phyloP scores from a whole-genome alignment of 2,797 vertebrate species.

The Acrocephalus scirpaceus region DNA sequence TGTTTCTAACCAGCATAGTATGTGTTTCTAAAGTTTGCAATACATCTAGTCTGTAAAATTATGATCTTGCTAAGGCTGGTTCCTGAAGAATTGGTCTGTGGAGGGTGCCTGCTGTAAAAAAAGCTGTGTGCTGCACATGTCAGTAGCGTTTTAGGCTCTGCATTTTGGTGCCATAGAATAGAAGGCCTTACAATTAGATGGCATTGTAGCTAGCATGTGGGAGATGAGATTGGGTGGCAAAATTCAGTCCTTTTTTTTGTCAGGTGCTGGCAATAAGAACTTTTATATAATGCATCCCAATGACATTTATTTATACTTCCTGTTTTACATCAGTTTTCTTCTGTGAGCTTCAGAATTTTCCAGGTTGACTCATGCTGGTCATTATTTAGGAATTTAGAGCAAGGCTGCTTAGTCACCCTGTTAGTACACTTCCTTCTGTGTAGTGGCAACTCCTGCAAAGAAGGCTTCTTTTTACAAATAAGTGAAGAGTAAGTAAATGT shows the following conservation, averaged over 20 bases:
- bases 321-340: not conserved
- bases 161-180: not conserved
- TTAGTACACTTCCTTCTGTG: not conserved
- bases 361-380: constrained; percentile 1
- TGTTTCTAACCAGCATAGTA: not conserved
- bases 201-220: not conserved
- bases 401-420: constrained; percentile 9
- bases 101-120: not conserved
- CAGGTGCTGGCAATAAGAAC: not conserved
- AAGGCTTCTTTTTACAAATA: not conserved
- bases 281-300: not conserved
- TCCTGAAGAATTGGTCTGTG: not conserved
- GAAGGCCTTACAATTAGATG: not conserved
- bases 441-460: not conserved
- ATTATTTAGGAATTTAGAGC: constrained; percentile 15
- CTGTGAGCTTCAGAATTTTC: not conserved
- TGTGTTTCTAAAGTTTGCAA: not conserved
- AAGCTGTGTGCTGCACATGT: not conserved
- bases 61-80: not conserved
- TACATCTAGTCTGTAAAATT: not conserved
- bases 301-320: not conserved
- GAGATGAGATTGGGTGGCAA: not conserved
- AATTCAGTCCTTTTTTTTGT: not conserved
- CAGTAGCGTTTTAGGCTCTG: not conserved
- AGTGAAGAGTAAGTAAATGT: not conserved